Conservation (phyloP, 2,797 vertebrate genomes). For the Enteromius fasciolatus region DNA sequence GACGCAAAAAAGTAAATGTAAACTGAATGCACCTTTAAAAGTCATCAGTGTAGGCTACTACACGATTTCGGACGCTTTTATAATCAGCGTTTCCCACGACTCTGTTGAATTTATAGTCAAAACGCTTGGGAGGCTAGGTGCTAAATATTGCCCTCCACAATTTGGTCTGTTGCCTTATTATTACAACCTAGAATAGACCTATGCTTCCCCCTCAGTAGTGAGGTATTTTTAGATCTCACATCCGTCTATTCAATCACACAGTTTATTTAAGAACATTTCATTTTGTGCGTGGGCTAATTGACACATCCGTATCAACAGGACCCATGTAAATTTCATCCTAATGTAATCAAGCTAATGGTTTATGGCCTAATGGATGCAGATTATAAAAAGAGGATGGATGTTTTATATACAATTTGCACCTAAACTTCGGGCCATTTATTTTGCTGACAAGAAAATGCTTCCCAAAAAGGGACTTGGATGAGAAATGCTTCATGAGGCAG, state of each 20-base stretch:
- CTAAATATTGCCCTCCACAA: constrained; percentile 34
- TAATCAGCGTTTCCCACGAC: constrained; percentile 33
- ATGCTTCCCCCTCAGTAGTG: constrained; percentile 33
- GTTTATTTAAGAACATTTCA: constrained; percentile 50
- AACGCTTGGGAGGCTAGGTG: constrained; percentile 23
- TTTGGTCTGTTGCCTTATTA: constrained; percentile 42
- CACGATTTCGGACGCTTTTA: constrained; percentile 8
- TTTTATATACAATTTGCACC: constrained; percentile 50
- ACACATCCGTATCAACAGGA: constrained; percentile 41
- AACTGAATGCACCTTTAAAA: constrained; percentile 9
- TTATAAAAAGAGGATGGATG: constrained; percentile 38
- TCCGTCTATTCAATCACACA: constrained; percentile 45
- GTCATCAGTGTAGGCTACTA: background rate
- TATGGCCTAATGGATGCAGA: constrained; percentile 43
- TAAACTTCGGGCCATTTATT: constrained; percentile 48
- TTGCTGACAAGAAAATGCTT: constrained; percentile 43
- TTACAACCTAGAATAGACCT: constrained; percentile 37
- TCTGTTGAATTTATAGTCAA: constrained; percentile 44
- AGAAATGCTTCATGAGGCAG: constrained; percentile 50
- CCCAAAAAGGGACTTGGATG: constrained; percentile 42
- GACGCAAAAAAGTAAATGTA: background rate
- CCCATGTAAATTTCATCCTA: constrained; percentile 38
- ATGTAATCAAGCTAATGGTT: constrained; percentile 48
- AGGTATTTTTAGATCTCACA: constrained; percentile 40
- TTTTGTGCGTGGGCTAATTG: constrained; percentile 39